A percentile compares a stretch with the other conserved stretches of the same genome.
These are phyloP conservation scores for Myopa tessellatipennis DNA, from an alignment of 2,888 invertebrate species.

Conservation along the genomic window DNA sequence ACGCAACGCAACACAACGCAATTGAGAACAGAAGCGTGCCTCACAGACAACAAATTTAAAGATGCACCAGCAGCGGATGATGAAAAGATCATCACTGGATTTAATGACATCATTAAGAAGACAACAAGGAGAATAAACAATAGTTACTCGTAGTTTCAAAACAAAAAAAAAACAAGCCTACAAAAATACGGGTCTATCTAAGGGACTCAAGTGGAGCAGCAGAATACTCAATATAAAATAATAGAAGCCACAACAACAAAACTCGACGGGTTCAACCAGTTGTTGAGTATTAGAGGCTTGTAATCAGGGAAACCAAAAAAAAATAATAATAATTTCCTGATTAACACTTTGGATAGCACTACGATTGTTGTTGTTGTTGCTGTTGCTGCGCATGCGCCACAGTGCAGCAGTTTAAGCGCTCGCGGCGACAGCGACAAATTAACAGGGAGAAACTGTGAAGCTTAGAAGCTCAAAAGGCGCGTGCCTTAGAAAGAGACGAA, in stretches of 20 bases:
- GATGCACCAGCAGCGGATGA: slow-evolving; percentile 8
- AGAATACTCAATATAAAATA: neutral
- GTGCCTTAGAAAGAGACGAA: neutral
- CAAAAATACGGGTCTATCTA: slow-evolving; percentile 19
- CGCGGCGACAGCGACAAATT: slow-evolving; percentile 20
- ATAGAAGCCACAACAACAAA: slow-evolving; percentile 2
- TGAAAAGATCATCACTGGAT: slow-evolving; percentile 21
- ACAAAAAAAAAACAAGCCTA: neutral
- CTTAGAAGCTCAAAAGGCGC: slow-evolving; percentile 4
- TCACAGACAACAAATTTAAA: neutral
- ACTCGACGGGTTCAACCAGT: neutral
- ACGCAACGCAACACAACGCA: neutral
- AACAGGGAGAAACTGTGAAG: slow-evolving; percentile 1
- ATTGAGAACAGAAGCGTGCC: slow-evolving; percentile 28
- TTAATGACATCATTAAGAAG: slow-evolving; percentile 17
- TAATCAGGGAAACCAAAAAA: slow-evolving; percentile 29
- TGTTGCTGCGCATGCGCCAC: slow-evolving; percentile 22
- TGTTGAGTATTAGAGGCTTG: slow-evolving; percentile 2
- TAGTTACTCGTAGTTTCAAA: neutral
- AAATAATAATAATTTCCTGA: slow-evolving; percentile 57
- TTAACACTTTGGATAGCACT: slow-evolving; percentile 62
- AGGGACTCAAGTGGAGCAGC: neutral
- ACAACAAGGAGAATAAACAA: neutral
- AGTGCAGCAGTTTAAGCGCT: slow-evolving; percentile 22
- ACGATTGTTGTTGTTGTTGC: neutral